Percentiles rank a stretch among this genome's conserved stretches.
Evolutionary conservation across 2,113 vertebrate species (phyloP).

Genomic region (Sebastes schlegelii): DNA sequence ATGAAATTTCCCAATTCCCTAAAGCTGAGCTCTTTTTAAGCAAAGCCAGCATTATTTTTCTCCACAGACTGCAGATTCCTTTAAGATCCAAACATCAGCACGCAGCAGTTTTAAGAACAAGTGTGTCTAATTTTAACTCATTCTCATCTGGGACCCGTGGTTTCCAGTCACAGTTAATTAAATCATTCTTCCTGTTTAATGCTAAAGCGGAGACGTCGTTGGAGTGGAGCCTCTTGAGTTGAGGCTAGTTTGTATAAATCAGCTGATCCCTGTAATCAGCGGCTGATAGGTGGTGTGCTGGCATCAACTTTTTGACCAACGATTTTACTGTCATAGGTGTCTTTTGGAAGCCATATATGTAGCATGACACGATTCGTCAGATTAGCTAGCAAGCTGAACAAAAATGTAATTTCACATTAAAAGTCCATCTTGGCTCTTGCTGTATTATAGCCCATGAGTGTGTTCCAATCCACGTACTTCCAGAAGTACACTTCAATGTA

Average conservation of each 20-base stretch:
- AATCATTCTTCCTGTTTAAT: conserved; percentile 25
- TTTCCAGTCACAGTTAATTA: conserved; percentile 23
- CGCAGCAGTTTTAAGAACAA: conserved; percentile 12
- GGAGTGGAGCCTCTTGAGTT: conserved; percentile 29
- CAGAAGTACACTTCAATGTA: too few relatives aligned
- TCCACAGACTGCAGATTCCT: conserved; percentile 14
- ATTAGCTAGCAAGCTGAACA: too few relatives aligned
- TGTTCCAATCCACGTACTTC: too few relatives aligned
- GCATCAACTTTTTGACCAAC: background rate
- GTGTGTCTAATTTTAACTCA: conserved; percentile 28
- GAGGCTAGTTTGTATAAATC: conserved; percentile 6
- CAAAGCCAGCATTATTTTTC: conserved; percentile 12
- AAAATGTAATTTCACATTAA: background rate
- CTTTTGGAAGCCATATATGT: background rate
- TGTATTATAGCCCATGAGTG: background rate
- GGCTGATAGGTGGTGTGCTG: background rate
- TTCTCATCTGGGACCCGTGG: background rate
- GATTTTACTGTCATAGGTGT: background rate
- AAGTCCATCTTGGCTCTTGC: background rate
- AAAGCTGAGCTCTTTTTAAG: background rate
- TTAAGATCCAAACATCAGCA: conserved; percentile 9
- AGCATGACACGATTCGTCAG: background rate
- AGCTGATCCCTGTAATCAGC: background rate
- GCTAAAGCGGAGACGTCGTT: background rate
- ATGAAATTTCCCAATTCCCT: background rate